These are phyloP conservation scores for Lithophane leautieri DNA, from an alignment of 2,888 invertebrate genomes.

Conservation along the genomic window DNA sequence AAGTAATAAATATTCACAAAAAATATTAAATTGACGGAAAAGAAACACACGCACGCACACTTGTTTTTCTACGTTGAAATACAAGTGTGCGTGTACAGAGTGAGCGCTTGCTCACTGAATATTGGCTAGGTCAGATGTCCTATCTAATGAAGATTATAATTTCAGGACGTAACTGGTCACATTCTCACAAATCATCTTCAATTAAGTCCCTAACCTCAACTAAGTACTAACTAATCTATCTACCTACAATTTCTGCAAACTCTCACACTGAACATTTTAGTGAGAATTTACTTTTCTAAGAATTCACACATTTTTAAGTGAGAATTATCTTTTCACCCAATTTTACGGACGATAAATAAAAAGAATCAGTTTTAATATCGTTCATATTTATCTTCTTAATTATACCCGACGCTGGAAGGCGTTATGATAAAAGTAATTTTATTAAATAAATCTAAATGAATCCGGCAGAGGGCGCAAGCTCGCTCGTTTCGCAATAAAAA, in stretches of 20 bases:
- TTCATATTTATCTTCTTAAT: constrained; percentile 59
- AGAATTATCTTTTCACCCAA: constrained; percentile 52
- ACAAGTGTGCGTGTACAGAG: no score
- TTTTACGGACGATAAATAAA: constrained; percentile 66
- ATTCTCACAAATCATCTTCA: neutral
- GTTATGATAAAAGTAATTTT: constrained; percentile 76
- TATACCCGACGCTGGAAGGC: constrained; percentile 58
- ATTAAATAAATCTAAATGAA: constrained; percentile 86
- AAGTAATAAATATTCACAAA: no score
- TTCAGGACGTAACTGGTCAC: neutral
- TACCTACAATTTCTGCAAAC: neutral
- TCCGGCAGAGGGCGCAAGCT: constrained; percentile 68
- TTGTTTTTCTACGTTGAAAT: no score
- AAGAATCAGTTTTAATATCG: constrained; percentile 57
- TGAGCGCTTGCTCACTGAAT: neutral
- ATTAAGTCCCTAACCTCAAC: neutral
- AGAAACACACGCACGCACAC: no score
- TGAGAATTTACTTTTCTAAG: constrained; percentile 51
- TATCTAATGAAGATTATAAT: neutral
- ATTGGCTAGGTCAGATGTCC: neutral
- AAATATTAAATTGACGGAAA: no score
- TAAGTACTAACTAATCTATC: neutral
- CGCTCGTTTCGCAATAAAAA: constrained; percentile 79
- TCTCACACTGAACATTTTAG: constrained; percentile 20
- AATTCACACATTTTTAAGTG: constrained; percentile 35